phyloP scores from a whole-genome alignment of 2,113 vertebrate genomes.

The Poeciliopsis occidentalis region DNA sequence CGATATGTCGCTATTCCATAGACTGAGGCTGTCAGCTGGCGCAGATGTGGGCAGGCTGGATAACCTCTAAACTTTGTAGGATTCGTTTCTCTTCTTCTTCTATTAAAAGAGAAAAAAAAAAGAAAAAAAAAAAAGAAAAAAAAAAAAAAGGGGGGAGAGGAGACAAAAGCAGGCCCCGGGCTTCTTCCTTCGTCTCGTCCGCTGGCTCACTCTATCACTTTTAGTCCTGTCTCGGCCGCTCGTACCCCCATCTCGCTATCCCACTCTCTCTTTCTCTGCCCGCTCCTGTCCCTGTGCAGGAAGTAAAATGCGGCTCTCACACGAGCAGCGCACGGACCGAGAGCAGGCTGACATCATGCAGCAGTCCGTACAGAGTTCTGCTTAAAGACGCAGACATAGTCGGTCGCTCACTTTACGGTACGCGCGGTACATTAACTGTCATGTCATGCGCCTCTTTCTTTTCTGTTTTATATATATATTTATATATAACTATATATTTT shows the following conservation, averaged over 20 bases:
- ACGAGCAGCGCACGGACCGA: constrained; percentile 73
- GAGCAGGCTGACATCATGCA: constrained; percentile 79
- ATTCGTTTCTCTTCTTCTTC: constrained; percentile 3
- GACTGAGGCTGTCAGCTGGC: constrained; percentile 55
- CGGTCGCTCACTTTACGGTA: constrained; percentile 30
- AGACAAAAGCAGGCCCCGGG: constrained; percentile 53
- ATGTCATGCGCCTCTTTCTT: constrained; percentile 55
- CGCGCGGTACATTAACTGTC: constrained; percentile 23
- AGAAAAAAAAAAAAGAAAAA: background rate
- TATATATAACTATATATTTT: no score
- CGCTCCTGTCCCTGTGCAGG: constrained; percentile 78
- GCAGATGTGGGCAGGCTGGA: constrained; percentile 55
- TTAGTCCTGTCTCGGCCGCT: constrained; percentile 56
- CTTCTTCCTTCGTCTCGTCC: constrained; percentile 55
- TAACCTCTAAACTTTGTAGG: constrained; percentile 74
- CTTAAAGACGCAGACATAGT: constrained; percentile 81
- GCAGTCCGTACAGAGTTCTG: constrained; percentile 63
- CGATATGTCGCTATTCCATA: constrained; percentile 74
- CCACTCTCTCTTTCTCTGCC: constrained; percentile 57
- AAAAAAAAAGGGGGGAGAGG: no score
- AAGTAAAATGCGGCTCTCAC: constrained; percentile 83
- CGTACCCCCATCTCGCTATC: constrained; percentile 63
- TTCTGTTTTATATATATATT: background rate
- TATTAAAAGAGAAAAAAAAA: background rate
- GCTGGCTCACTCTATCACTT: constrained; percentile 64